These are phyloP conservation scores for Meloidogyne hapla DNA, from an alignment of 1,140 invertebrate species.

Conservation along the genomic window DNA sequence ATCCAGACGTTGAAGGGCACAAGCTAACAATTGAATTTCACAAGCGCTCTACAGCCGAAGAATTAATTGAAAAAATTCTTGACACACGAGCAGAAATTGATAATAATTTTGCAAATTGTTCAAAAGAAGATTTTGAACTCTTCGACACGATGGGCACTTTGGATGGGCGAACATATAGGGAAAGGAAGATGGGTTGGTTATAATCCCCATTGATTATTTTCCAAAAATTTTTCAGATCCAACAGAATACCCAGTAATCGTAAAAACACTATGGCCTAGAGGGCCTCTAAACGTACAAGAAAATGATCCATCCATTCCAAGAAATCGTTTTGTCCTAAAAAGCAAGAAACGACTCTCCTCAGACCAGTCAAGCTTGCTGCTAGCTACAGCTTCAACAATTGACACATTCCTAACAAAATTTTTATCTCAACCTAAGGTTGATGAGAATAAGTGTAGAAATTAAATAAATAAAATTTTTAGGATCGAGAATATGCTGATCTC, in stretches of 20 bases:
- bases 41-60: slow-evolving; percentile 58
- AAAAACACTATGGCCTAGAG: slow-evolving; percentile 87
- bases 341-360: slow-evolving; percentile 56
- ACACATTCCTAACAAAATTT: slow-evolving; percentile 62
- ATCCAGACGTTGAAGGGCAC: slow-evolving; percentile 52
- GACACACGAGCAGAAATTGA: slow-evolving; percentile 44
- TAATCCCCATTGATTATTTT: too few species aligned
- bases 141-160: slow-evolving; percentile 75
- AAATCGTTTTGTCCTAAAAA: slow-evolving; percentile 68
- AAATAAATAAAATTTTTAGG: slow-evolving; percentile 54
- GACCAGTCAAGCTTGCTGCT: slow-evolving; percentile 49
- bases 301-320: slow-evolving; percentile 57
- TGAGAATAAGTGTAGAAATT: not conserved
- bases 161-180: slow-evolving; percentile 78
- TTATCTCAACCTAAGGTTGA: slow-evolving; percentile 58
- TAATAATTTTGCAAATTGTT: slow-evolving; percentile 42
- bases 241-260: slow-evolving; percentile 83
- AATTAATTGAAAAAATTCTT: slow-evolving; percentile 61
- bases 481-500: slow-evolving; percentile 85
- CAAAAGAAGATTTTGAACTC: slow-evolving; percentile 55
- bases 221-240: slow-evolving; percentile 7
- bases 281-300: slow-evolving; percentile 31
- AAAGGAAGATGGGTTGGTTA: slow-evolving; percentile 80
- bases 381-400: slow-evolving; percentile 50
- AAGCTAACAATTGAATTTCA: slow-evolving; percentile 52